Evolutionary conservation across 2,888 invertebrate species (phyloP), one percentile per base, ranked within the genome.

Genomic region (Drosophila setosimentum): DNA sequence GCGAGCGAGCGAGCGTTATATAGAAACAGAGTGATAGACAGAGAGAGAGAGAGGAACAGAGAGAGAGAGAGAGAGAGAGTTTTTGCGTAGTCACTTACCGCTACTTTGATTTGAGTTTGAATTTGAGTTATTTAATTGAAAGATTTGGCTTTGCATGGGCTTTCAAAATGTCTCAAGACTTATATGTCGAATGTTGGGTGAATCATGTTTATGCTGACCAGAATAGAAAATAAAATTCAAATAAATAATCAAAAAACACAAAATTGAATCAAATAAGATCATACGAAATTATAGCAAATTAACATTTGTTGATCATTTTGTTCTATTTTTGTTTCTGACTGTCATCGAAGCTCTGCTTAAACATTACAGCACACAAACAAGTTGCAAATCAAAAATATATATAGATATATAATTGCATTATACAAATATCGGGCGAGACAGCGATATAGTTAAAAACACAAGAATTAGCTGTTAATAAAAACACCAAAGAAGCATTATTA

Each of bases 271-370:
- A 48, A 53, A 24, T n/a, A 10, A 30, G 35, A 68, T 40, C 5
- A n/a, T 40, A 62, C 24, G 1, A 73, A 70, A 60, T 69, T n/a
- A 62, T 35, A 37, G 29, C 67, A 53, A 59, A 57, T 16, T 27
- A 68, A 60, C 10, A 68, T 60, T 71, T 82, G 68, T 88, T 78
- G 76, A 76, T 71, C 53, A 75, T 79, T 82, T 82, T 85, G 82
- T 73, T 68, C 74, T 64, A 62, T 75, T 74, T 74, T 70, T 76
- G 76, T 76, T 78, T 80, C 81, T 82, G 80, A 76, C 77, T 90
- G 84, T 84, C 83, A 91, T 91, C 91, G 91, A 91, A 91, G 91
- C 91, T 91, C 91, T 90, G 87, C 88, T 86, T 82, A 86, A 89
- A 91, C 90, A 91, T 91, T 91, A 89, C 91, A 91, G 91, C 90